Conservation (phyloP, 1,140 invertebrate genomes). For the Panagrolaimus sp. region DNA sequence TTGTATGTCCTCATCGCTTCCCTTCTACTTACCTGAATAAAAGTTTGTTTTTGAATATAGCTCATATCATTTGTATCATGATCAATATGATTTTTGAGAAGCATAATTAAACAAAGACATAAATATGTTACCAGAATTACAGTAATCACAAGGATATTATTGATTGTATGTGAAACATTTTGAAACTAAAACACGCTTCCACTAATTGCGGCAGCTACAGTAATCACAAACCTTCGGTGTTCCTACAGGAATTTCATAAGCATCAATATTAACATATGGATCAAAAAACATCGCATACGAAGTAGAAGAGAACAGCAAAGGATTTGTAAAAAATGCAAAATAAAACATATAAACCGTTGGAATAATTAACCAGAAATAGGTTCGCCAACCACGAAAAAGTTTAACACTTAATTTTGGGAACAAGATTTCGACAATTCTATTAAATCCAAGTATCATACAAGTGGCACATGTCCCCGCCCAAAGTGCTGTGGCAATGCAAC, state of each 20-base stretch:
- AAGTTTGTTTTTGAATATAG: constrained; percentile 19
- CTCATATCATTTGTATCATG: constrained; percentile 12
- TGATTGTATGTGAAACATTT: constrained; percentile 4
- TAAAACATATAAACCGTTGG: constrained; percentile 32
- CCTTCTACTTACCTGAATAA: too few species aligned
- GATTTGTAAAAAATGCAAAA: constrained; percentile 40
- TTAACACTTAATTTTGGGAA: constrained; percentile 18
- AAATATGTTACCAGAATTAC: constrained; percentile 17
- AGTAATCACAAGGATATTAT: constrained; percentile 14
- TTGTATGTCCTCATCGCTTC: too few species aligned
- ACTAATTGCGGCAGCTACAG: too few species aligned
- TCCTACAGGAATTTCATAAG: constrained; percentile 19
- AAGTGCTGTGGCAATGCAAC: constrained; percentile 15
- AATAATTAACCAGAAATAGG: constrained; percentile 15
- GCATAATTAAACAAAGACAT: constrained; percentile 20
- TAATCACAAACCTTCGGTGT: background rate
- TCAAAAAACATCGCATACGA: constrained; percentile 43
- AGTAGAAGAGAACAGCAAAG: constrained; percentile 33
- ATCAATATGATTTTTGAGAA: constrained; percentile 13
- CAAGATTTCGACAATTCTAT: constrained; percentile 28
- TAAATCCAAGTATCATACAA: constrained; percentile 24
- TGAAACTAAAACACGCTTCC: background rate
- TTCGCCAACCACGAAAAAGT: constrained; percentile 17
- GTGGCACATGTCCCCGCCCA: constrained; percentile 15
- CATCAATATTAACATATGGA: constrained; percentile 44